Conservation (phyloP, 2,113 vertebrate species). For the Pomatorhinus ruficollis region DNA sequence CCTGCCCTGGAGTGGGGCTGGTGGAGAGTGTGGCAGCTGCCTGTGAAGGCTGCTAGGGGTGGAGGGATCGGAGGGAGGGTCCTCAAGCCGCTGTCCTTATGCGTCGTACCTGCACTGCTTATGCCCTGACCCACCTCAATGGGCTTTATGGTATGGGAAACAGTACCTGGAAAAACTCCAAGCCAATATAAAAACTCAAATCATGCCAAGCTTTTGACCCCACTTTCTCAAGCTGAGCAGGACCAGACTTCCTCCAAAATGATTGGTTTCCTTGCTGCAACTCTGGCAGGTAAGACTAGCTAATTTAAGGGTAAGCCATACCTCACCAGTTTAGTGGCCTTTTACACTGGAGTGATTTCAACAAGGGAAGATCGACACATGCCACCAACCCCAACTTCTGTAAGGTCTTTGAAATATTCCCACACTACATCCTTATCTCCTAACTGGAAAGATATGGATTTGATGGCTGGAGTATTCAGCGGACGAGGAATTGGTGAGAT, state of each 20-base stretch:
- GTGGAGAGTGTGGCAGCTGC: fast-evolving
- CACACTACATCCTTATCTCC: neutral
- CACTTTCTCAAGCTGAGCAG: neutral
- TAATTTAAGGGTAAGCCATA: neutral
- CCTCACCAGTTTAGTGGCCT: neutral
- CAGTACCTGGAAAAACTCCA: neutral
- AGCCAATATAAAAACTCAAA: neutral
- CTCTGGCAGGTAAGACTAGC: neutral
- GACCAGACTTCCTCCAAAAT: neutral
- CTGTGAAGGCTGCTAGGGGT: neutral
- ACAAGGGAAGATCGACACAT: neutral
- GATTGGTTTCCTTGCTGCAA: neutral
- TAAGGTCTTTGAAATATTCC: neutral
- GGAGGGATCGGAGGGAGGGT: neutral
- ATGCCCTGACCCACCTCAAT: neutral
- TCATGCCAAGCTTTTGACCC: neutral
- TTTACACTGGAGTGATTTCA: neutral
- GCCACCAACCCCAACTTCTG: neutral
- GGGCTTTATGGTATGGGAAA: neutral
- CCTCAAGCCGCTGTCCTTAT: neutral
- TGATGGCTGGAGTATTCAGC: neutral
- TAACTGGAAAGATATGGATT: neutral
- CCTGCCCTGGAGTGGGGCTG: fast-evolving
- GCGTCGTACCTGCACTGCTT: neutral
- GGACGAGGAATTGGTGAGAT: neutral